Evolutionary conservation across 2,797 vertebrate genomes (phyloP).

Genomic region (Enteromius paludinosus): DNA sequence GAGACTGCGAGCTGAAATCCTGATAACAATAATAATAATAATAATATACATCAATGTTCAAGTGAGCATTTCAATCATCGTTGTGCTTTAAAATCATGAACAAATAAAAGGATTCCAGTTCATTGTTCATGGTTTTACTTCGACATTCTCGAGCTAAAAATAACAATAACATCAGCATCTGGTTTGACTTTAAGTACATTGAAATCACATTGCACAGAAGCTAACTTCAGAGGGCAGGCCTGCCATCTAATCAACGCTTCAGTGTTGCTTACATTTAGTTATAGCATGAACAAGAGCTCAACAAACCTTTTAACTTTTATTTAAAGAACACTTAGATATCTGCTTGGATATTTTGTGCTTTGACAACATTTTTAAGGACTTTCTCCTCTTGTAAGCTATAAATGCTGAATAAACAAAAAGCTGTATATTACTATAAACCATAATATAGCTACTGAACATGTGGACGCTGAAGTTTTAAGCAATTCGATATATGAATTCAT

Average conservation of each 20-base stretch:
- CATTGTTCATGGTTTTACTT: conserved; percentile 32
- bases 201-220: conserved; percentile 62
- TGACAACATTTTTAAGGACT: background rate
- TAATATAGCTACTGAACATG: background rate
- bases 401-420: background rate
- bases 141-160: conserved; percentile 48
- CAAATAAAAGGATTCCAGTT: conserved; percentile 18
- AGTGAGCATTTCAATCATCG: background rate
- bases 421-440: background rate
- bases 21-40: background rate
- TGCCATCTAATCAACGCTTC: conserved; percentile 38
- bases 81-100: conserved; percentile 41
- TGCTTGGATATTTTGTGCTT: background rate
- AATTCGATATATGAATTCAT: background rate
- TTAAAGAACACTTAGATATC: background rate
- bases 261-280: conserved; percentile 46
- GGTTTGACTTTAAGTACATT: conserved; percentile 49
- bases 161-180: conserved; percentile 57
- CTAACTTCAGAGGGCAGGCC: conserved; percentile 49
- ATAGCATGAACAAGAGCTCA: conserved; percentile 3
- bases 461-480: background rate
- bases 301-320: background rate
- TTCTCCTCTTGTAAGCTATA: background rate
- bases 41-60: conserved; percentile 15
- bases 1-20: background rate